phyloP scores from a whole-genome alignment of 2,113 vertebrate genomes.

The Coptodon rendalli region DNA sequence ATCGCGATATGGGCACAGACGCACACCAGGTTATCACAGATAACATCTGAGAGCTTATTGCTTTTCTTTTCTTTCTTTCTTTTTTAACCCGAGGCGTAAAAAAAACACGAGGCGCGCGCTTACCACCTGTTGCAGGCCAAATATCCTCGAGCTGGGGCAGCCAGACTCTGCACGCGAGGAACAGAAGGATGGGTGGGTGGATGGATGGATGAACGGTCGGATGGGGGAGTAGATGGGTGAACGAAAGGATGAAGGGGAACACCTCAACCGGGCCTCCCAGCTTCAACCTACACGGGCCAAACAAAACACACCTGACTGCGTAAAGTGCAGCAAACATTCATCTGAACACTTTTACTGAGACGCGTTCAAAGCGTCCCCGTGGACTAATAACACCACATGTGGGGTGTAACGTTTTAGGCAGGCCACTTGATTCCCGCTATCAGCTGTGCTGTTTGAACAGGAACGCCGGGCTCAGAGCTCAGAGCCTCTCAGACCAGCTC shows the following conservation, averaged over 20 bases:
- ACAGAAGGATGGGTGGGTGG: constrained; percentile 16
- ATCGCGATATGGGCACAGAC: not conserved
- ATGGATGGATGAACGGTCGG: not conserved
- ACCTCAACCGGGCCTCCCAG: not conserved
- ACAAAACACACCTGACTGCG: constrained; percentile 22
- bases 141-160: constrained; percentile 54
- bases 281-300: not conserved
- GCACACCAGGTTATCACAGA: constrained; percentile 26
- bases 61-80: not conserved
- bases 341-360: not conserved
- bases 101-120: constrained; percentile 54
- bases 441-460: constrained; percentile 17
- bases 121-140: constrained; percentile 77
- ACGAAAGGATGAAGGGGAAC: not conserved
- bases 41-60: constrained; percentile 46
- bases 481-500: constrained; percentile 34
- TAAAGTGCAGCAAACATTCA: not conserved
- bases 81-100: not conserved
- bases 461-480: not conserved
- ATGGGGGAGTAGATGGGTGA: not conserved
- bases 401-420: not conserved
- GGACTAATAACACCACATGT: not conserved
- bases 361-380: not conserved
- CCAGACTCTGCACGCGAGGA: constrained; percentile 49
- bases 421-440: not conserved